These are phyloP conservation scores for Alauda arvensis DNA, from an alignment of 2,797 vertebrate species.

Conservation along the genomic window DNA sequence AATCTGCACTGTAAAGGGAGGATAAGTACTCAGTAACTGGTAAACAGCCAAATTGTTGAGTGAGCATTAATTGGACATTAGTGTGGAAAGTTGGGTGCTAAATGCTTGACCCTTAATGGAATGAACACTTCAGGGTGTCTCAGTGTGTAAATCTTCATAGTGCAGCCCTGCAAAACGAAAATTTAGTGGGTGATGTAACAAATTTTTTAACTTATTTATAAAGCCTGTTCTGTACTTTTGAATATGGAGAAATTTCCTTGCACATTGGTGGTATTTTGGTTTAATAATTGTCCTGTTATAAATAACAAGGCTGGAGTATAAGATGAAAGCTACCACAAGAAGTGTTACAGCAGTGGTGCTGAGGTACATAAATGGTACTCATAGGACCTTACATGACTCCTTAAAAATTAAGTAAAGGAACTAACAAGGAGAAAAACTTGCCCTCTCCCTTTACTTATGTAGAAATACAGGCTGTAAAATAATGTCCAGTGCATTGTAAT, in stretches of 20 bases:
- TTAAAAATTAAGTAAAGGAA: conserved; percentile 27
- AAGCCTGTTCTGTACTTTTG: neutral
- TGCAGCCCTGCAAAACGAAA: neutral
- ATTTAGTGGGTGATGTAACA: neutral
- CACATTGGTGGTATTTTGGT: neutral
- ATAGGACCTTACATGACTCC: neutral
- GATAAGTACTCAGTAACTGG: neutral
- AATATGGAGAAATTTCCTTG: neutral
- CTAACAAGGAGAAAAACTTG: conserved; percentile 23
- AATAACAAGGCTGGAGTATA: neutral
- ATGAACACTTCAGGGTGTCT: neutral
- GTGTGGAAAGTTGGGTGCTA: neutral
- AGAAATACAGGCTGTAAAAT: conserved; percentile 64
- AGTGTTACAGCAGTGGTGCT: neutral
- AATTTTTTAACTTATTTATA: conserved; percentile 7
- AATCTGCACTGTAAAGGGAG: neutral
- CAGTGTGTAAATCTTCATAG: neutral
- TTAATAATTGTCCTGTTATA: neutral
- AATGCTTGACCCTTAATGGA: neutral
- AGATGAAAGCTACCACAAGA: neutral
- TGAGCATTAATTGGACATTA: neutral
- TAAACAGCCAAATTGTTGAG: neutral
- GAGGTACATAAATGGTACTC: neutral
- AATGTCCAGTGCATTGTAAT: conserved; percentile 62
- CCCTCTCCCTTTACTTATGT: conserved; percentile 27